Evolutionary conservation across 1,140 invertebrate genomes (phyloP).

Genomic region (Bemisia tabaci): DNA sequence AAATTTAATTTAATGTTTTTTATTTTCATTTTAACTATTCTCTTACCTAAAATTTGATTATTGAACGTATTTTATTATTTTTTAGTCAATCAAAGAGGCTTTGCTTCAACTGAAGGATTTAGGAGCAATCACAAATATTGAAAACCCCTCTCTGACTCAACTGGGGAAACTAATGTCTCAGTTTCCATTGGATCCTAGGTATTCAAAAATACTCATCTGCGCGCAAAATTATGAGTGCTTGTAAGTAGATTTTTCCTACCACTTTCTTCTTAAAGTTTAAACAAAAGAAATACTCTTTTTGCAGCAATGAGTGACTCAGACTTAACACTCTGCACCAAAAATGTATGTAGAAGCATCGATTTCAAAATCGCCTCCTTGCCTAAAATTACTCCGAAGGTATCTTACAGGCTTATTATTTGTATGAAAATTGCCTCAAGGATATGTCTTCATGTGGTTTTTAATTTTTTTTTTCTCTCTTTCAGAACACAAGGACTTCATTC

Average conservation of each 20-base stretch:
- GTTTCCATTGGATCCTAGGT: conserved; percentile 85
- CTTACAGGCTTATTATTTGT: too few species aligned
- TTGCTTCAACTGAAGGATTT: conserved; percentile 55
- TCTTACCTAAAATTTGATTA: background rate
- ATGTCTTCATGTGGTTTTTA: too few species aligned
- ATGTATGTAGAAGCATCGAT: too few species aligned
- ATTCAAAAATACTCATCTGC: conserved; percentile 67
- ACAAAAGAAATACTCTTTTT: conserved; percentile 7
- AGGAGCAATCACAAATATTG: conserved; percentile 50
- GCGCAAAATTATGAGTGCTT: conserved; percentile 65
- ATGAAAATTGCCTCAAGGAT: too few species aligned
- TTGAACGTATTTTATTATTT: too few species aligned
- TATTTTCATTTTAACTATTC: background rate
- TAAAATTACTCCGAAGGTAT: too few species aligned
- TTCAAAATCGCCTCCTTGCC: too few species aligned
- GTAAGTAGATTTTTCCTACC: conserved; percentile 24
- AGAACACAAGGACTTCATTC: too few species aligned
- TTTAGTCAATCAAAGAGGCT: conserved; percentile 43
- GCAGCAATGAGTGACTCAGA: background rate
- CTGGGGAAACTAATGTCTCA: conserved; percentile 73
- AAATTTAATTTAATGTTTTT: background rate
- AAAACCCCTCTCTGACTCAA: conserved; percentile 50
- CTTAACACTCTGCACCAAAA: too few species aligned
- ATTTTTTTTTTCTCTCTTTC: too few species aligned
- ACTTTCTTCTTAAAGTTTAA: background rate